Conservation (phyloP, 2,797 vertebrate species). For the Eospalax fontanierii region DNA sequence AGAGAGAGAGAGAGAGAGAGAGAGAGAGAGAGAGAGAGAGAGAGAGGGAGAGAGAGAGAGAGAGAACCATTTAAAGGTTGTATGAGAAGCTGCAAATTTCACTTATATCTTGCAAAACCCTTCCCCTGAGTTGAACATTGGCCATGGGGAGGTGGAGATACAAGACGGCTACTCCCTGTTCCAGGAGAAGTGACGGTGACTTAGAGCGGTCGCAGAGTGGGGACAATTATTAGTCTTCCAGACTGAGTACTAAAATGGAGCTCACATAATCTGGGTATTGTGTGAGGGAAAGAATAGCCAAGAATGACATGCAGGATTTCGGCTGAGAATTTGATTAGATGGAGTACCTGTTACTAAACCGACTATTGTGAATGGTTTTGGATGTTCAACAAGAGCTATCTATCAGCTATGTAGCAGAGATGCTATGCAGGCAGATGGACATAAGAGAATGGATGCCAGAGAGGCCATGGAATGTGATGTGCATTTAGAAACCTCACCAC, state of each 20-base stretch:
- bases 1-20: background rate
- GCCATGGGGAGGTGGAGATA: background rate
- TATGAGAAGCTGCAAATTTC: background rate
- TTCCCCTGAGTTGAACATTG: background rate
- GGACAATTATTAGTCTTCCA: no score
- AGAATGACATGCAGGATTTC: constrained; percentile 14
- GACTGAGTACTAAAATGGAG: background rate
- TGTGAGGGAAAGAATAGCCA: background rate
- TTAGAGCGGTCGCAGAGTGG: no score
- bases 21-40: background rate
- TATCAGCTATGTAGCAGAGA: background rate
- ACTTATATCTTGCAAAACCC: background rate
- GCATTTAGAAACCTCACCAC: background rate
- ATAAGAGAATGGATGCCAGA: background rate
- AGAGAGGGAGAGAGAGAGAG: background rate
- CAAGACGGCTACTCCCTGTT: no score
- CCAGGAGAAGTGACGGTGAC: no score
- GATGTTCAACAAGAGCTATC: background rate
- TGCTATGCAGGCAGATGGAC: background rate
- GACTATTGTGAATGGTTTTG: background rate
- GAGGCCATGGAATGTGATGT: background rate
- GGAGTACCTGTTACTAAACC: background rate
- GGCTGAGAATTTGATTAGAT: background rate
- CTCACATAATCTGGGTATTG: background rate
- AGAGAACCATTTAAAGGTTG: background rate